A percentile compares a stretch with the other conserved stretches of the same genome.
phyloP scores from a whole-genome alignment of 2,113 vertebrate species.

The Lampris incognitus region DNA sequence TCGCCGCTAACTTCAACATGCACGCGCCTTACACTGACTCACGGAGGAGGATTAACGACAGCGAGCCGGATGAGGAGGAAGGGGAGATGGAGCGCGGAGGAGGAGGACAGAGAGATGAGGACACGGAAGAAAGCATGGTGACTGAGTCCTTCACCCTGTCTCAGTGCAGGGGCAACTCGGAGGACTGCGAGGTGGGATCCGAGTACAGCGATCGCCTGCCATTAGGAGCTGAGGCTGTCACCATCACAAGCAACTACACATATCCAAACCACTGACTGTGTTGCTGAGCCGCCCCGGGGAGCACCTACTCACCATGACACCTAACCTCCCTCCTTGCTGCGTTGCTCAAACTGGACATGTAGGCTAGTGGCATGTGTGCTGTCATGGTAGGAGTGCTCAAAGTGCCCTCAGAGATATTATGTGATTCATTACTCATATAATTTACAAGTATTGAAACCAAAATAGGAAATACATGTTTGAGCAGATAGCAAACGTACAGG shows the following conservation, averaged over 20 bases:
- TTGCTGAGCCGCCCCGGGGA: not conserved
- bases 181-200: constrained; percentile 91
- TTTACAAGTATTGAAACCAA: too few species aligned
- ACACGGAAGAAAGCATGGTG: constrained; percentile 84
- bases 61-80: constrained; percentile 78
- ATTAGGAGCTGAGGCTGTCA: constrained; percentile 92
- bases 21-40: constrained; percentile 87
- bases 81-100: constrained; percentile 66
- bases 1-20: constrained; percentile 86
- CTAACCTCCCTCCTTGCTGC: too few species aligned
- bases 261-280: constrained; percentile 84
- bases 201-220: constrained; percentile 95
- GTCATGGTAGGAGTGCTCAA: not conserved
- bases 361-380: constrained; percentile 13
- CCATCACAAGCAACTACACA: constrained; percentile 89
- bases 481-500: not conserved
- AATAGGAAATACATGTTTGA: not conserved
- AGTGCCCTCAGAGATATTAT: constrained; percentile 1
- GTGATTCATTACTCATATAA: too few species aligned
- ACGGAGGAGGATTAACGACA: constrained; percentile 85
- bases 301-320: not conserved
- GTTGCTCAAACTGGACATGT: too few species aligned
- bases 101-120: constrained; percentile 71
- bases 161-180: constrained; percentile 85
- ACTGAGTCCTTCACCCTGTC: constrained; percentile 86